A percentile compares a stretch with the other conserved stretches of the same genome.
Conservation (phyloP, 1,140 invertebrate species). For the Metopolophium dirhodum region DNA sequence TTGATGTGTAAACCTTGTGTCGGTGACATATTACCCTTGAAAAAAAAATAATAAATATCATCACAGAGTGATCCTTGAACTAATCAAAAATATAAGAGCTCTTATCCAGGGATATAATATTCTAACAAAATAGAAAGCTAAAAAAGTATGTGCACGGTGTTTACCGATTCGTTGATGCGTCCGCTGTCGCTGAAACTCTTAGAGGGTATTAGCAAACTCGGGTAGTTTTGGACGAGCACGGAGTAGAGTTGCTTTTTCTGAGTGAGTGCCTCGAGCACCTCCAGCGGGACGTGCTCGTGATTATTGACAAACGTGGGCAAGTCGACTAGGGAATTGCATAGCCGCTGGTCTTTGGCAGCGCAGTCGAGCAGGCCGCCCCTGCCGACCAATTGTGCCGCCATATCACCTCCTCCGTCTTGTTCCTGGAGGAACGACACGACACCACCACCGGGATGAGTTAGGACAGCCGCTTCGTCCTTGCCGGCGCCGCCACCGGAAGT, state of each 20-base stretch:
- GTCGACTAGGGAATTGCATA: constrained; percentile 66
- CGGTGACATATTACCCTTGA: constrained; percentile 58
- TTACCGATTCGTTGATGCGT: constrained; percentile 65
- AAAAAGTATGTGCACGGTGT: not conserved
- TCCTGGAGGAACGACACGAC: not conserved
- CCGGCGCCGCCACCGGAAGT: not conserved
- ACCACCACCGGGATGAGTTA: not conserved
- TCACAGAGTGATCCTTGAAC: not conserved
- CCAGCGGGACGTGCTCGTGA: constrained; percentile 70
- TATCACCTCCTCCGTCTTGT: not conserved
- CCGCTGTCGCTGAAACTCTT: constrained; percentile 71
- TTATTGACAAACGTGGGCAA: constrained; percentile 76
- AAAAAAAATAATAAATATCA: not conserved
- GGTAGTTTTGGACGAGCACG: constrained; percentile 76
- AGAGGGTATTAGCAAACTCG: constrained; percentile 70
- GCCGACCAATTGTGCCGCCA: not conserved
- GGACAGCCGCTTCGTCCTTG: not conserved
- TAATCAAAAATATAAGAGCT: not conserved
- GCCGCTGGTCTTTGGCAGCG: constrained; percentile 41
- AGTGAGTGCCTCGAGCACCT: constrained; percentile 68
- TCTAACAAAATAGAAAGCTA: not conserved
- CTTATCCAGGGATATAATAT: not conserved
- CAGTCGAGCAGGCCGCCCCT: not conserved
- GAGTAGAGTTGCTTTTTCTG: constrained; percentile 73
- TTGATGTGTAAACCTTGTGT: constrained; percentile 60